A percentile compares a stretch with the other conserved stretches of the same genome.
Evolutionary conservation across 2,113 vertebrate species (phyloP).

Genomic region (Australoheros scitulus): DNA sequence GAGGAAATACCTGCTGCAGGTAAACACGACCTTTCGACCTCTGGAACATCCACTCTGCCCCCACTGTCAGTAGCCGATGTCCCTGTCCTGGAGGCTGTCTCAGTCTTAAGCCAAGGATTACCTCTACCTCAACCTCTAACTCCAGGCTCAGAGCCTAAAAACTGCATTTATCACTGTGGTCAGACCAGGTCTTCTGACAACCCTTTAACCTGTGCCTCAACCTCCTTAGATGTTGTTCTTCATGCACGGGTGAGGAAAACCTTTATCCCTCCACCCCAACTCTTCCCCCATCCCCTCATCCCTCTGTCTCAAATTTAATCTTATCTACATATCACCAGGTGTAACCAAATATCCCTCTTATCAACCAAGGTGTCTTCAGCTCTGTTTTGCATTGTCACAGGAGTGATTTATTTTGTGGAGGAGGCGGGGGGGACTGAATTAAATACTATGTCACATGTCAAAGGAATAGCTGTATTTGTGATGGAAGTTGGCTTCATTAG

Average conservation of each 20-base stretch:
- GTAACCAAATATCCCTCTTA: slow-evolving; percentile 73
- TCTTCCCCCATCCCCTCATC: slow-evolving; percentile 49
- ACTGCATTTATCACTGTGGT: background rate
- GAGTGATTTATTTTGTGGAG: slow-evolving; percentile 61
- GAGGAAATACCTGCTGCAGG: slow-evolving; percentile 85
- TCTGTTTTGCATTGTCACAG: slow-evolving; percentile 71
- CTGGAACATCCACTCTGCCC: slow-evolving; percentile 71
- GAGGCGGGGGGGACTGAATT: slow-evolving; percentile 20
- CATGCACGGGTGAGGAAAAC: slow-evolving; percentile 60
- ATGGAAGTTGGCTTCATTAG: slow-evolving; percentile 56
- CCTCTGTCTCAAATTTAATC: slow-evolving; percentile 74
- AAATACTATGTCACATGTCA: slow-evolving; percentile 66
- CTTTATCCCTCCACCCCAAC: slow-evolving; percentile 27
- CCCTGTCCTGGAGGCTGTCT: slow-evolving; percentile 46
- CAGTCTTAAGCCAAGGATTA: slow-evolving; percentile 54
- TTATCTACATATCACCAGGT: slow-evolving; percentile 82
- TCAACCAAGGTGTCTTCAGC: slow-evolving; percentile 66
- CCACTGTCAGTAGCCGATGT: slow-evolving; percentile 35
- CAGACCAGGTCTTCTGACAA: slow-evolving; percentile 27
- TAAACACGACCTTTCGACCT: slow-evolving; percentile 83
- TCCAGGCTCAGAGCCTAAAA: background rate
- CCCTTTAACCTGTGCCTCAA: background rate
- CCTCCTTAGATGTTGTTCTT: slow-evolving; percentile 70
- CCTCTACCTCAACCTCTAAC: slow-evolving; percentile 4
- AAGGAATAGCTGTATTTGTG: slow-evolving; percentile 39